Percentiles rank a stretch among this genome's conserved stretches.
Conservation (phyloP, 2,888 invertebrate species). For the Platycheirus rosarum region DNA sequence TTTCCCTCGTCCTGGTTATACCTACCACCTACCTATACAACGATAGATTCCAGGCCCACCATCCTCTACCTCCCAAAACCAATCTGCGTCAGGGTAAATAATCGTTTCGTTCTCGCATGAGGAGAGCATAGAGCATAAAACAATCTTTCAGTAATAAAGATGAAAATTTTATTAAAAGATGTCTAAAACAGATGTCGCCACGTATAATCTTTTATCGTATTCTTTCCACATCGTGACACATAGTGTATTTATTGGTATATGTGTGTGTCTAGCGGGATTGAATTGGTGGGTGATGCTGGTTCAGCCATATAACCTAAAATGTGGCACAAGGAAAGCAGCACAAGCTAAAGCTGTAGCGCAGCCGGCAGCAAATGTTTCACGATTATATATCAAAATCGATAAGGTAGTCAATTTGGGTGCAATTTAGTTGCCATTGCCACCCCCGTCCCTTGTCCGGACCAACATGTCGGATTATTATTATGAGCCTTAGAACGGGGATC, state of each 20-base stretch:
- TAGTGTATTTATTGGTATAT: constrained; percentile 78
- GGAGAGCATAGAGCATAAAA: constrained; percentile 79
- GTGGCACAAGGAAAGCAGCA: constrained; percentile 19
- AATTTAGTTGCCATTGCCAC: constrained; percentile 59
- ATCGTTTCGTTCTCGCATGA: constrained; percentile 55
- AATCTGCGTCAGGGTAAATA: constrained; percentile 53
- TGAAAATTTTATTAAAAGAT: constrained; percentile 84
- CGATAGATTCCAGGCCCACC: constrained; percentile 1
- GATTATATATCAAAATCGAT: constrained; percentile 73
- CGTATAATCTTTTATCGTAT: constrained; percentile 83
- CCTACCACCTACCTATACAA: not conserved
- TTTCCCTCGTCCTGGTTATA: constrained; percentile 1
- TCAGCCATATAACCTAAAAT: not conserved
- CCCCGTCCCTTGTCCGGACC: not conserved
- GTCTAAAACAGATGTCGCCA: constrained; percentile 83
- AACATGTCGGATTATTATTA: constrained; percentile 39
- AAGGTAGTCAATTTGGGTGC: constrained; percentile 74
- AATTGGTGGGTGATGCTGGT: constrained; percentile 34
- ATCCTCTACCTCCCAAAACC: constrained; percentile 1
- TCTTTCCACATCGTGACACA: constrained; percentile 82
- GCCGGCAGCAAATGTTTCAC: constrained; percentile 63
- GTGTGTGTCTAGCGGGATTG: constrained; percentile 50
- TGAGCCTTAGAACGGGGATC: constrained; percentile 17
- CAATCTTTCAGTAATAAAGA: constrained; percentile 83
- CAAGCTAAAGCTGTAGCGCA: not conserved